phyloP scores from a whole-genome alignment of 92 coral and sea anemone species.

The Hydrozoanthus gracilis region DNA sequence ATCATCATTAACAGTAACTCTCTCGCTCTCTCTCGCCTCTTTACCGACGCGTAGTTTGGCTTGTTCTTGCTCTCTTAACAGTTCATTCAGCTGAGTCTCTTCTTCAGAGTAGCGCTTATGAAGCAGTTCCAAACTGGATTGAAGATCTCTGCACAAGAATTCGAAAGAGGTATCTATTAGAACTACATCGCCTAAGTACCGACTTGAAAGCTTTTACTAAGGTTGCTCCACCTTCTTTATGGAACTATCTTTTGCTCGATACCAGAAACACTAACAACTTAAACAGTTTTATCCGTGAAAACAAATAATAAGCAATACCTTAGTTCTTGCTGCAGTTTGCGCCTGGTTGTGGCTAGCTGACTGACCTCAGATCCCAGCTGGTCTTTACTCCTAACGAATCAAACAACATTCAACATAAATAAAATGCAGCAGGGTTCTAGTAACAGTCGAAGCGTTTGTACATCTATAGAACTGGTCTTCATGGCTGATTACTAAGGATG shows the following conservation, averaged over 20 bases:
- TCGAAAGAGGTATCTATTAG: background rate
- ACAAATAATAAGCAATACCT: background rate
- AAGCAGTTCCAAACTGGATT: conserved; percentile 31
- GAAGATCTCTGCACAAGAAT: conserved; percentile 25
- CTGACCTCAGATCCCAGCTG: conserved; percentile 34
- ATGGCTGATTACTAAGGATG: too few species aligned
- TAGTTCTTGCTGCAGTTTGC: conserved; percentile 34
- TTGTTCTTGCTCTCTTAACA: conserved; percentile 35
- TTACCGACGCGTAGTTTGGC: background rate
- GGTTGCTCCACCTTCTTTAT: too few species aligned
- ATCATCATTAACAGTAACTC: background rate
- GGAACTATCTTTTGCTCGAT: too few species aligned
- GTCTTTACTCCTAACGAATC: conserved; percentile 12
- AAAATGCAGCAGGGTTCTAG: background rate
- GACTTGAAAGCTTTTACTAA: too few species aligned
- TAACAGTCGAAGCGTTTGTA: background rate
- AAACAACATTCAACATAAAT: background rate
- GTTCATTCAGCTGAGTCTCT: conserved; percentile 31
- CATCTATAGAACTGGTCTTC: too few species aligned
- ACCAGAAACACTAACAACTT: too few species aligned
- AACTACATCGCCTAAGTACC: too few species aligned
- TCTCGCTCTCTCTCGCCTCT: background rate
- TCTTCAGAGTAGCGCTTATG: conserved; percentile 35
- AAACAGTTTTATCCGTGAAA: background rate
- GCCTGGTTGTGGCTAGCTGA: conserved; percentile 21